A percentile compares a stretch with the other conserved stretches of the same genome.
phyloP scores from a whole-genome alignment of 2,797 vertebrate genomes.

The Hydrophis major region DNA sequence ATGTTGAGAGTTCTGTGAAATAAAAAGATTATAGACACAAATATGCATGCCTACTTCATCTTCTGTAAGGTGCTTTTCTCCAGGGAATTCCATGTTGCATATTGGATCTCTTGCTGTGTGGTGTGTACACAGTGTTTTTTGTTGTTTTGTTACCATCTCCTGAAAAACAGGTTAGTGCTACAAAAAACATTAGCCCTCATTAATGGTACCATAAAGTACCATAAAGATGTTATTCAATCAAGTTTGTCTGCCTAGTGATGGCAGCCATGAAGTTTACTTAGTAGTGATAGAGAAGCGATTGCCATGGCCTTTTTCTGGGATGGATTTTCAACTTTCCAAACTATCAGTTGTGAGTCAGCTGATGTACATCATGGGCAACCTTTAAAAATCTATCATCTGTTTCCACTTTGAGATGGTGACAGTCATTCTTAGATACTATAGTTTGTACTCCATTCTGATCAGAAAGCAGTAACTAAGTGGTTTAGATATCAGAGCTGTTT shows the following conservation, averaged over 20 bases:
- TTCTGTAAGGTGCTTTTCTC: not conserved
- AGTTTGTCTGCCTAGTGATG: not conserved
- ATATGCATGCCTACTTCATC: not conserved
- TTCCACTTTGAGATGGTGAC: not conserved
- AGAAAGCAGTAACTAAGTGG: not conserved
- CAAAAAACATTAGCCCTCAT: not conserved
- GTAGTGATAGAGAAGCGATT: not conserved
- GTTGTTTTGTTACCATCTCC: not conserved
- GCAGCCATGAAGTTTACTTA: not conserved
- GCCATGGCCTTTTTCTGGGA: not conserved
- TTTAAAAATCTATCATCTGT: not conserved
- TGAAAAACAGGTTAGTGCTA: not conserved
- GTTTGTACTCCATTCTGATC: not conserved
- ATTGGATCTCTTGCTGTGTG: not conserved
- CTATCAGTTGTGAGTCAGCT: not conserved
- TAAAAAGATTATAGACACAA: fast-evolving
- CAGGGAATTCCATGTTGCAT: not conserved
- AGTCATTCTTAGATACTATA: not conserved
- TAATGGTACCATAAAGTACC: not conserved
- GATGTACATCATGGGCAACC: too few species aligned
- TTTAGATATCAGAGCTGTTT: not conserved
- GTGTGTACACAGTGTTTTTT: not conserved
- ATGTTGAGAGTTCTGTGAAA: constrained; percentile 3
- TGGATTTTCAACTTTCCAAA: not conserved
- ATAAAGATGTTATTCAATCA: not conserved